Evolutionary conservation across 2,113 vertebrate species (phyloP).

Genomic region (Trogon melanurus): DNA sequence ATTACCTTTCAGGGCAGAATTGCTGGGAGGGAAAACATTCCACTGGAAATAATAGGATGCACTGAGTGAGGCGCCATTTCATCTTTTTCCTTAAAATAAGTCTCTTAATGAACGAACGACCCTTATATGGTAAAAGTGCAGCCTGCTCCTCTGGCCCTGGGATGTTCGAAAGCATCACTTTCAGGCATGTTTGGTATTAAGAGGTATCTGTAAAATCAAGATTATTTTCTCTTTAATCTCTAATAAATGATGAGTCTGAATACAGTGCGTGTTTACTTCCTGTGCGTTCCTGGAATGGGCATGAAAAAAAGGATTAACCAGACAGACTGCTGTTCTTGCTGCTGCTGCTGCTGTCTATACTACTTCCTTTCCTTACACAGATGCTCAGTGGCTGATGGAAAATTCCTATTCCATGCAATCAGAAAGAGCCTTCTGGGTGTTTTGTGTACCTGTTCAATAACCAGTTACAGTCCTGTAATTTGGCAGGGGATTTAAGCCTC

Average conservation of each 20-base stretch:
- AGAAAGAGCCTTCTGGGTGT: neutral
- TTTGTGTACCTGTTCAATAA: neutral
- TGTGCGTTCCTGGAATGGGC: constrained; percentile 52
- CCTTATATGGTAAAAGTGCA: neutral
- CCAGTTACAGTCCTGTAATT: neutral
- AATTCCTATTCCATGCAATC: neutral
- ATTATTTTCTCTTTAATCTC: constrained; percentile 56
- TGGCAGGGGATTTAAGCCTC: neutral
- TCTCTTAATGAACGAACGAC: neutral
- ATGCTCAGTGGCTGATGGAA: neutral
- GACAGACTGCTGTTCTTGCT: neutral
- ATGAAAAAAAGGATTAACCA: constrained; percentile 18
- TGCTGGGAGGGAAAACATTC: constrained; percentile 11
- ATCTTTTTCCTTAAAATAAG: neutral
- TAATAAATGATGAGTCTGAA: constrained; percentile 41
- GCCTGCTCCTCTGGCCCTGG: neutral
- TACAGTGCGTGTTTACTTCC: constrained; percentile 42
- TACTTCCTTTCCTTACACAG: constrained; percentile 66
- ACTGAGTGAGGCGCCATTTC: neutral
- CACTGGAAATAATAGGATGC: neutral
- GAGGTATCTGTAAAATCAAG: constrained; percentile 19
- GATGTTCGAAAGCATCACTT: neutral
- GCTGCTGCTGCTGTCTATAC: constrained; percentile 49
- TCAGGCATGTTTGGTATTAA: neutral
- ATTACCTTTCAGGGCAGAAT: neutral